A percentile compares a stretch with the other conserved stretches of the same genome.
These are phyloP conservation scores for Eudemis profundana DNA, from an alignment of 2,888 invertebrate species.

Conservation along the genomic window DNA sequence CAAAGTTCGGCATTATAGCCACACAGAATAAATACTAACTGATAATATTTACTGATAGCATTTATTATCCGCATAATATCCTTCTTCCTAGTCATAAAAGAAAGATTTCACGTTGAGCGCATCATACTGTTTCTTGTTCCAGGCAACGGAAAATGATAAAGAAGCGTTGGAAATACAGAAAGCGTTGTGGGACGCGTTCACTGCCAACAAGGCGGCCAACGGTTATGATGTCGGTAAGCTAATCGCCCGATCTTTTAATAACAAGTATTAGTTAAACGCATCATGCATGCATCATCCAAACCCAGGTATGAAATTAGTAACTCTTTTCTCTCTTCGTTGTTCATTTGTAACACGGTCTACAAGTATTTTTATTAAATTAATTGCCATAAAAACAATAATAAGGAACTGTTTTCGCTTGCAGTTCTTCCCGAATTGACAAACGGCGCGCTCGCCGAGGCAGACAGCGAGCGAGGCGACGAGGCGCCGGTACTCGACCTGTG, in stretches of 20 bases:
- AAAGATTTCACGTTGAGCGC: too few species aligned
- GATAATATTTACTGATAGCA: too few species aligned
- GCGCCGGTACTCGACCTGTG: constrained; percentile 88
- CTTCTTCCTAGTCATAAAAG: too few species aligned
- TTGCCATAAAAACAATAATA: too few species aligned
- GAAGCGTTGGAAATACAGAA: constrained; percentile 76
- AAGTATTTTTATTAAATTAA: too few species aligned
- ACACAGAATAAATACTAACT: too few species aligned
- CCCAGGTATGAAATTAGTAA: too few species aligned
- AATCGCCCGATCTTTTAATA: not conserved
- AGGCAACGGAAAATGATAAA: constrained; percentile 79
- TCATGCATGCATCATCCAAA: not conserved
- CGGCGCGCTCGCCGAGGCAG: constrained; percentile 61
- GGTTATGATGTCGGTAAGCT: constrained; percentile 72
- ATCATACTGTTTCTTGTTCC: constrained; percentile 42
- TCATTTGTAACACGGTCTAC: too few species aligned
- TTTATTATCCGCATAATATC: too few species aligned
- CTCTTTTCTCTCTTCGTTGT: too few species aligned
- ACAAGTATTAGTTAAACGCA: too few species aligned
- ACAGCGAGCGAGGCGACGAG: constrained; percentile 62
- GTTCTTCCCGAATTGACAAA: constrained; percentile 59
- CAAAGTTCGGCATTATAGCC: too few species aligned
- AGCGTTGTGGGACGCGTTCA: constrained; percentile 75
- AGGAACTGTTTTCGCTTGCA: constrained; percentile 45
- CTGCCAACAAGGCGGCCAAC: constrained; percentile 72